Evolutionary conservation across 2,113 vertebrate genomes (phyloP).

Genomic region (Macrotus californicus): DNA sequence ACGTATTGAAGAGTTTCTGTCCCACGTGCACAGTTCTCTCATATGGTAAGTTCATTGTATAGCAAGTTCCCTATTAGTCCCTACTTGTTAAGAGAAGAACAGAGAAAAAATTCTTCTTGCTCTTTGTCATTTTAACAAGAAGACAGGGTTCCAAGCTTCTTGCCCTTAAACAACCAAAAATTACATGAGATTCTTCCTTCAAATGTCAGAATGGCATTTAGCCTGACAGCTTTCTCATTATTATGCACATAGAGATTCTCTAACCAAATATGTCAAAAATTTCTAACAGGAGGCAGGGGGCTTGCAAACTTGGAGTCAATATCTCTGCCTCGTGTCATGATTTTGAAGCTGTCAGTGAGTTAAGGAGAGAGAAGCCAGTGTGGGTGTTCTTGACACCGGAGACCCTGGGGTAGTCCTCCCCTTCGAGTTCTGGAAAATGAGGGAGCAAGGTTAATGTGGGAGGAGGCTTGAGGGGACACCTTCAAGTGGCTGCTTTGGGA

Average conservation of each 20-base stretch:
- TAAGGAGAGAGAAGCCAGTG: neutral
- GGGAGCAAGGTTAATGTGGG: neutral
- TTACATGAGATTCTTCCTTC: neutral
- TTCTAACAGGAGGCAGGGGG: neutral
- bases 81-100: neutral
- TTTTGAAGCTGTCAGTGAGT: neutral
- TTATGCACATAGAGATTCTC: conserved; percentile 31
- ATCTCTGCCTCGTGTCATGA: neutral
- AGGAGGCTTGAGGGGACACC: neutral
- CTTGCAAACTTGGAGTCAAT: neutral
- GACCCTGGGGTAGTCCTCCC: neutral
- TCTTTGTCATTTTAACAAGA: conserved; percentile 29
- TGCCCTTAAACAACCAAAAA: conserved; percentile 53
- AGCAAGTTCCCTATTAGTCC: neutral
- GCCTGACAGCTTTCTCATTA: conserved; percentile 49
- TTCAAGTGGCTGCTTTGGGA: neutral
- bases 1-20: neutral
- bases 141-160: conserved; percentile 33
- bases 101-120: neutral
- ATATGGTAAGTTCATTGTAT: neutral
- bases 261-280: conserved; percentile 40
- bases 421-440: neutral
- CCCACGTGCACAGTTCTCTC: neutral
- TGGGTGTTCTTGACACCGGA: neutral
- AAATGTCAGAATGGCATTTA: conserved; percentile 57